Conservation (phyloP, 92 coral and sea anemone genomes). For the Palythoa grandis region DNA sequence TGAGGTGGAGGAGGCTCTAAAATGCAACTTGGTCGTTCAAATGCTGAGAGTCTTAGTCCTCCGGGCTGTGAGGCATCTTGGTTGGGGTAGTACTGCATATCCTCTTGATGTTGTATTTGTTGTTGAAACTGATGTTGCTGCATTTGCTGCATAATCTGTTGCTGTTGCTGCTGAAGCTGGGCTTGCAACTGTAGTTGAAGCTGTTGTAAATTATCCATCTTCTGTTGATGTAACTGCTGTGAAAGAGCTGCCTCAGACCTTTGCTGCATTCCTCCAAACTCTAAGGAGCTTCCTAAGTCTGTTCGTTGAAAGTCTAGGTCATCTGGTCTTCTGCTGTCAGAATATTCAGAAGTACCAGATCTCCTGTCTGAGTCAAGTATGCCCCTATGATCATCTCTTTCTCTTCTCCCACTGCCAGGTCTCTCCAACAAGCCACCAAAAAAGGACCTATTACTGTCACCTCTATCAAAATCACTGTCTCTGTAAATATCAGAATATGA, state of each 20-base stretch:
- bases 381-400: constrained; percentile 11
- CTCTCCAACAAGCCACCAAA: constrained; percentile 49
- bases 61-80: constrained; percentile 30
- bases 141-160: constrained; percentile 37
- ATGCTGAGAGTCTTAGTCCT: constrained; percentile 49
- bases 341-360: neutral
- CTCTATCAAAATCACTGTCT: constrained; percentile 19
- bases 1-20: constrained; percentile 74
- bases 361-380: constrained; percentile 19
- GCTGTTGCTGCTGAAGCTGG: constrained; percentile 41
- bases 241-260: constrained; percentile 6
- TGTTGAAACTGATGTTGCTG: constrained; percentile 37
- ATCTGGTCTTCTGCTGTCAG: constrained; percentile 9
- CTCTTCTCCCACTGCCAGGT: constrained; percentile 17
- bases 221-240: constrained; percentile 16
- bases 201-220: constrained; percentile 25
- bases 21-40: constrained; percentile 56
- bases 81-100: neutral
- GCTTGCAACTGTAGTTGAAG: constrained; percentile 35
- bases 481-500: neutral
- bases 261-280: neutral
- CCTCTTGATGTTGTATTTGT: constrained; percentile 28
- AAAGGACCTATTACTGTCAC: neutral
- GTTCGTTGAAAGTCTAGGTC: neutral
- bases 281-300: neutral